Conservation (phyloP, 1,140 invertebrate species). For the Temnothorax nylanderi region DNA sequence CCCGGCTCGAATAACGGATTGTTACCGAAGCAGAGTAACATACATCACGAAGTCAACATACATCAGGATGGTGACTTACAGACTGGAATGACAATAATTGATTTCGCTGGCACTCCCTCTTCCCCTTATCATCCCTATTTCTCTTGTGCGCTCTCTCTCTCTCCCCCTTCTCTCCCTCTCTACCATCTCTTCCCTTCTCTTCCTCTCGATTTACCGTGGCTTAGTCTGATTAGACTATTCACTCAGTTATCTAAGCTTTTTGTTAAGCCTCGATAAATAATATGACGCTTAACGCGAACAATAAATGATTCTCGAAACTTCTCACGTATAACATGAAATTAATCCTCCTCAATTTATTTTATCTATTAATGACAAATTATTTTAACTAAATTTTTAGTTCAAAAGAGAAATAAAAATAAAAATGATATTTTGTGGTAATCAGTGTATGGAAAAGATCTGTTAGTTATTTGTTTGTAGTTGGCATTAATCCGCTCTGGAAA, state of each 20-base stretch:
- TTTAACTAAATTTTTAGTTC: not conserved
- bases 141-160: not conserved
- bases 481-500: slow-evolving; percentile 21
- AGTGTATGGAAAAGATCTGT: not conserved
- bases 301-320: not conserved
- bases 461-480: slow-evolving; percentile 30
- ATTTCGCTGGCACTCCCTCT: slow-evolving; percentile 73
- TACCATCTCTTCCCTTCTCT: not conserved
- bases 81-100: slow-evolving; percentile 85
- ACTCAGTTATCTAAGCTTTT: not conserved
- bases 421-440: not conserved
- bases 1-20: slow-evolving; percentile 79
- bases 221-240: slow-evolving; percentile 1
- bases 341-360: not conserved
- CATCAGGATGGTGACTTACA: slow-evolving; percentile 80
- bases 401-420: not conserved
- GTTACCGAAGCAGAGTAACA: slow-evolving; percentile 79
- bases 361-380: slow-evolving; percentile 4
- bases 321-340: not conserved
- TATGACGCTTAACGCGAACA: not conserved
- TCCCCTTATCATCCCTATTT: slow-evolving; percentile 1
- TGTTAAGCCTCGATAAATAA: slow-evolving; percentile 28
- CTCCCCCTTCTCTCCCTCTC: not conserved
- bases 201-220: not conserved
- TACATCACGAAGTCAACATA: slow-evolving; percentile 80